Conservation (phyloP, 2,888 invertebrate species). For the Lucinisca nassula region DNA sequence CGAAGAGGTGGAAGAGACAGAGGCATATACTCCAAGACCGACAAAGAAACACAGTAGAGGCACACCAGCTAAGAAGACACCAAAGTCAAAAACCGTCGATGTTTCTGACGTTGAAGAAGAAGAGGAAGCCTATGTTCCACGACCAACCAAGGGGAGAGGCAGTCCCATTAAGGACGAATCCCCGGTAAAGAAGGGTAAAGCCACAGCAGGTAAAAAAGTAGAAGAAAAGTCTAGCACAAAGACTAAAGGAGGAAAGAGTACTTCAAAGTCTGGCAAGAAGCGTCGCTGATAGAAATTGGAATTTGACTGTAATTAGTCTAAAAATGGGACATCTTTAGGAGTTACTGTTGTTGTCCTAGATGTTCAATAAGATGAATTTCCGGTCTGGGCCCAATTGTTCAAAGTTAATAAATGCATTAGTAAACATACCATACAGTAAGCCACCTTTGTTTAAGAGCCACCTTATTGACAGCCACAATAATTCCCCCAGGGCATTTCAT, state of each 20-base stretch:
- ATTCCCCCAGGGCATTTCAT: too few species aligned
- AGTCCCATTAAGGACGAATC: neutral
- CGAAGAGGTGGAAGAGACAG: conserved; percentile 18
- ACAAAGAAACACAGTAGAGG: conserved; percentile 25
- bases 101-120: neutral
- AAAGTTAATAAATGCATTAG: too few species aligned
- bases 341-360: too few species aligned
- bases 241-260: neutral
- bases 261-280: neutral
- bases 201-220: neutral
- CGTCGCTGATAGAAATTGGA: too few species aligned
- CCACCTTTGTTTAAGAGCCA: too few species aligned
- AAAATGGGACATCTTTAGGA: too few species aligned
- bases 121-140: conserved; percentile 28
- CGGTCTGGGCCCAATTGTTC: too few species aligned
- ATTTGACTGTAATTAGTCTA: too few species aligned
- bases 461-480: too few species aligned
- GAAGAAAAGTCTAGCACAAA: neutral
- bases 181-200: neutral
- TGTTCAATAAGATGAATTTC: too few species aligned
- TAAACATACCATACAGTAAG: too few species aligned
- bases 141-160: conserved; percentile 23
- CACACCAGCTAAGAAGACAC: neutral
- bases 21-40: conserved; percentile 20
- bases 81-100: neutral